Evolutionary conservation across 2,797 vertebrate species (phyloP), one percentile per base, ranked within the genome.

Genomic region (Meriones psammophilus): DNA sequence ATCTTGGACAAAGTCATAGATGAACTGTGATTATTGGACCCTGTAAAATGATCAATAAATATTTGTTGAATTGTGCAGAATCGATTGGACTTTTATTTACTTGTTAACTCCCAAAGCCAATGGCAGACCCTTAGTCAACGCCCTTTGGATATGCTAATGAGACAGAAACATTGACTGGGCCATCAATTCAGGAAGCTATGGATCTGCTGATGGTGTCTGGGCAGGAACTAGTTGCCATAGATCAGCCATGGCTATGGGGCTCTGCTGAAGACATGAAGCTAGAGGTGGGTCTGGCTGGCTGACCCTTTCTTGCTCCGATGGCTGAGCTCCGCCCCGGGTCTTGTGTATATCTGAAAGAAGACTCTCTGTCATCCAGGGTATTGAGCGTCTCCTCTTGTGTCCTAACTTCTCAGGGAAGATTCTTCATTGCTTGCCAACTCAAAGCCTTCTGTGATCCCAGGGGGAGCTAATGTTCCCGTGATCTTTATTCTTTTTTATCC

Each of bases 401-500:
- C 73, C 92, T 64, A 46, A 68, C 15, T 33, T 93, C 60, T 95
- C 89, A 58, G 0, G 0, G 93, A 96, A 93, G 88, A 58, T 54
- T 96, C 42, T 64, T 22, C 2, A 87, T 85, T 28, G n/a, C 39
- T 90, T 97, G 89, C 62, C 85, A 94, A 0, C n/a, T 68, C 74
- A 85, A 88, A 92, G 26, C 62, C 69, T 92, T 94, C 89, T 1
- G 92, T 89, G 66, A 81, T 64, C 69, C 85, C 5, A 8, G 0
- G 36, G 22, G 46, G 56, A 90, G 5, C 71, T 90, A 20, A 80
- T 3, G 42, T 12, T 96, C 80, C 88, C 24, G 22, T 28, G 93
- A 83, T 78, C 83, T 94, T 90, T 62, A 88, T 1, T 33, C 28
- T 56, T 60, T 94, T 95, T 95, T 78, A 93, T 97, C 60, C 84